Percentiles rank a stretch among this genome's conserved stretches.
phyloP scores from a whole-genome alignment of 2,888 invertebrate genomes.

The Tipula lateralis region DNA sequence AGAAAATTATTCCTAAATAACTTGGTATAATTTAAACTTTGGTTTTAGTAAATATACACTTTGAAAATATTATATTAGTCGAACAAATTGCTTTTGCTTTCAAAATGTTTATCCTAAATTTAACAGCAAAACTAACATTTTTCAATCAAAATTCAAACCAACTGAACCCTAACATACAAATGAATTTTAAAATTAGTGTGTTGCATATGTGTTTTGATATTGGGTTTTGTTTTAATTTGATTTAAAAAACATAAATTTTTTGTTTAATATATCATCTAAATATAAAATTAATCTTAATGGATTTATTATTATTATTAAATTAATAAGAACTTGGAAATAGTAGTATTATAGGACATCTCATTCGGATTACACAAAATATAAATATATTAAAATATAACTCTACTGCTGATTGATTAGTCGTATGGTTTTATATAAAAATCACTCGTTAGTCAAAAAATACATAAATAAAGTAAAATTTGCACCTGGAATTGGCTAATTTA shows the following conservation, averaged over 20 bases:
- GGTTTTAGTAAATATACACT: no score
- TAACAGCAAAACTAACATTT: neutral
- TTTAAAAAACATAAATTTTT: neutral
- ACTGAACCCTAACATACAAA: neutral
- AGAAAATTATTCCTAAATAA: no score
- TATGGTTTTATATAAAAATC: neutral
- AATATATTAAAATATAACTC: neutral
- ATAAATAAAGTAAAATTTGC: slow-evolving; percentile 46
- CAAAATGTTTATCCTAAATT: neutral
- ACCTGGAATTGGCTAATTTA: slow-evolving; percentile 99
- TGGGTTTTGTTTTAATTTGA: neutral
- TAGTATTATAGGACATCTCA: neutral
- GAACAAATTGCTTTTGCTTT: no score
- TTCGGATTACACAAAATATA: neutral
- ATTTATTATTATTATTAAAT: neutral
- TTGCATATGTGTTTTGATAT: neutral
- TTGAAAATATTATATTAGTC: no score
- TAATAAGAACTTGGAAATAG: neutral
- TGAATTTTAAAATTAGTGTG: neutral
- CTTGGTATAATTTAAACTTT: no score
- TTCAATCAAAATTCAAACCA: neutral
- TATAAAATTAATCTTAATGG: neutral
- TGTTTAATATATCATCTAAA: neutral
- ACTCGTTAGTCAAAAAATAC: neutral
- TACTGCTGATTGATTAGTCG: neutral